A percentile compares a stretch with the other conserved stretches of the same genome.
Conservation (phyloP, 2,113 vertebrate genomes). For the Falco punctatus region DNA sequence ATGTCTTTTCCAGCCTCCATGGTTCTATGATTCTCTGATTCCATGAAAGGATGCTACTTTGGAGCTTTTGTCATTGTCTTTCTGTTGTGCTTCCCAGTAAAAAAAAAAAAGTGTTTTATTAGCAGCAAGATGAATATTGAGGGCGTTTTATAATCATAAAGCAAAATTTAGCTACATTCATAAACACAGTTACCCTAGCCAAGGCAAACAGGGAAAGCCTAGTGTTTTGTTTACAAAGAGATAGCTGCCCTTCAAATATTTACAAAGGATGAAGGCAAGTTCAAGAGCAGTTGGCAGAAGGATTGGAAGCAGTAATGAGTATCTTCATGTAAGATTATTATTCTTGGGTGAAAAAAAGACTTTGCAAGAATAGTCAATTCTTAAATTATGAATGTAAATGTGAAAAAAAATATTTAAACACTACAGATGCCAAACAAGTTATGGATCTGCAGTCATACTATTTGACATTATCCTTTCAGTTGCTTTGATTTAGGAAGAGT, state of each 20-base stretch:
- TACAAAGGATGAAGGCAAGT: slow-evolving; percentile 27
- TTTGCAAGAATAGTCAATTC: neutral
- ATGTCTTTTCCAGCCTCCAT: too few relatives aligned
- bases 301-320: neutral
- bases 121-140: neutral
- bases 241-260: slow-evolving; percentile 51
- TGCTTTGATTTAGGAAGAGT: neutral
- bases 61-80: neutral
- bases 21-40: neutral
- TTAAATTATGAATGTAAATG: neutral
- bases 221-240: slow-evolving; percentile 28
- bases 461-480: neutral
- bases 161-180: neutral
- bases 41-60: neutral
- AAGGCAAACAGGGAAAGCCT: slow-evolving; percentile 39
- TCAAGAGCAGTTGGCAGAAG: slow-evolving; percentile 36
- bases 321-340: slow-evolving; percentile 1
- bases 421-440: neutral
- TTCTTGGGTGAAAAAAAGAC: neutral
- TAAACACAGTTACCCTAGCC: slow-evolving; percentile 1
- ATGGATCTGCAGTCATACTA: neutral
- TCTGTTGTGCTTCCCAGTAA: neutral
- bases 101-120: neutral
- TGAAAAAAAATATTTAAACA: neutral
- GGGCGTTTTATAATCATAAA: slow-evolving; percentile 4